Evolutionary conservation across 2,888 invertebrate species (phyloP).

Genomic region (Ametastegia equiseti): DNA sequence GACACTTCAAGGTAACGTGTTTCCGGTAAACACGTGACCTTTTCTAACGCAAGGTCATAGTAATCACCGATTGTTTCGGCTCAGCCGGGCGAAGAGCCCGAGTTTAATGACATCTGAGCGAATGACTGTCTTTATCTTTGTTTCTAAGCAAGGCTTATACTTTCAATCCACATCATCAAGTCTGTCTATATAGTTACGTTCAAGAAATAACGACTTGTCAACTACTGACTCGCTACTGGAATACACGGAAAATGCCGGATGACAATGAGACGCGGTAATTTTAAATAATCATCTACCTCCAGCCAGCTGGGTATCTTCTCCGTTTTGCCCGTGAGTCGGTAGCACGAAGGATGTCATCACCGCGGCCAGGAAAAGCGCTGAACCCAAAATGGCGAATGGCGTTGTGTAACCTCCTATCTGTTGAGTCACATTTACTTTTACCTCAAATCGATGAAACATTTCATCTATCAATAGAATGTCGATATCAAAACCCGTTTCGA

Average conservation of each 20-base stretch:
- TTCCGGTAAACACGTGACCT: conserved; percentile 46
- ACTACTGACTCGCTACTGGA: background rate
- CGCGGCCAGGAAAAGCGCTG: conserved; percentile 85
- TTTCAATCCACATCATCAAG: background rate
- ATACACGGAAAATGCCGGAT: background rate
- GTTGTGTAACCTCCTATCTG: conserved; percentile 86
- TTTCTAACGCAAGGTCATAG: conserved; percentile 38
- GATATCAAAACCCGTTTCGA: background rate
- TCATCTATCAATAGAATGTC: background rate
- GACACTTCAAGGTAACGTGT: conserved; percentile 31
- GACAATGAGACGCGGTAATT: conserved; percentile 29
- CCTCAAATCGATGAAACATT: conserved; percentile 26
- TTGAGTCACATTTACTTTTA: conserved; percentile 48
- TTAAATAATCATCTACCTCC: conserved; percentile 77
- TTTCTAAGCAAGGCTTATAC: conserved; percentile 6
- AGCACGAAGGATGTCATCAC: conserved; percentile 85
- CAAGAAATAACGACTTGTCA: background rate
- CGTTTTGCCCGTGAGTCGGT: conserved; percentile 81
- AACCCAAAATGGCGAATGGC: conserved; percentile 90
- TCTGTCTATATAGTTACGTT: background rate
- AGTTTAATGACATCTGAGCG: conserved; percentile 28
- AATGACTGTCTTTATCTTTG: conserved; percentile 30
- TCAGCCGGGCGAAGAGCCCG: conserved; percentile 35
- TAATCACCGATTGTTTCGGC: conserved; percentile 36
- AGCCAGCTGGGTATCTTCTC: conserved; percentile 77